Percentiles rank a stretch among this genome's conserved stretches.
These are phyloP conservation scores for Liasis olivaceus DNA, from an alignment of 2,797 vertebrate species.

Conservation along the genomic window DNA sequence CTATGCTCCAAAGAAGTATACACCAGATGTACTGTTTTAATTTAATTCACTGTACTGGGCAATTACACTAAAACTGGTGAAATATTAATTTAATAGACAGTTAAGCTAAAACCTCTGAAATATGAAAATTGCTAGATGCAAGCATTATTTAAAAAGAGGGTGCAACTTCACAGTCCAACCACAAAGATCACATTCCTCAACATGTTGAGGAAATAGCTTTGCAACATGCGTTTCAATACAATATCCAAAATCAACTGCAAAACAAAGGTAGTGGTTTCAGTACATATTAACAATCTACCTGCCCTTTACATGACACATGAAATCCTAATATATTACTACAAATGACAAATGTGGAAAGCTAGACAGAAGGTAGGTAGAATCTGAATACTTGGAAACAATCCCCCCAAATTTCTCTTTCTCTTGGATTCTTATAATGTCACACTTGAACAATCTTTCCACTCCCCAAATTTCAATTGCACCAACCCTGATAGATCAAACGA, in stretches of 20 bases:
- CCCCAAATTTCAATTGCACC: not conserved
- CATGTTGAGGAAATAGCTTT: slow-evolving; percentile 33
- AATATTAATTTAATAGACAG: slow-evolving; percentile 17
- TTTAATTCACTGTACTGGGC: slow-evolving; percentile 31
- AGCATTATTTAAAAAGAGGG: slow-evolving; percentile 48
- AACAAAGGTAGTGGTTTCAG: not conserved
- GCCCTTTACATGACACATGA: not conserved
- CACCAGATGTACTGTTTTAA: slow-evolving; percentile 30
- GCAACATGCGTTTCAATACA: slow-evolving; percentile 28
- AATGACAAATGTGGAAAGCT: not conserved
- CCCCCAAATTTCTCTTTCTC: not conserved
- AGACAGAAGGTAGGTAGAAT: not conserved
- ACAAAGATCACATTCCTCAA: not conserved
- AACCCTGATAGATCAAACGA: not conserved
- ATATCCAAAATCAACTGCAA: slow-evolving; percentile 13
- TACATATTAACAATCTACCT: not conserved
- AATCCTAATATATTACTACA: not conserved
- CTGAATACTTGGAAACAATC: not conserved
- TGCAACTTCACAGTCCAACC: slow-evolving; percentile 38
- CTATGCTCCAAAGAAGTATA: slow-evolving; percentile 19
- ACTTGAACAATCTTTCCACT: not conserved
- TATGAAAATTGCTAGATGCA: slow-evolving; percentile 55
- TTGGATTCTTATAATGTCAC: not conserved
- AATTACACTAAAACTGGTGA: slow-evolving; percentile 38
- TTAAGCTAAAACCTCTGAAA: slow-evolving; percentile 41